These are phyloP conservation scores for Pandemis cinnamomeana DNA, from an alignment of 2,888 invertebrate species.

Conservation along the genomic window DNA sequence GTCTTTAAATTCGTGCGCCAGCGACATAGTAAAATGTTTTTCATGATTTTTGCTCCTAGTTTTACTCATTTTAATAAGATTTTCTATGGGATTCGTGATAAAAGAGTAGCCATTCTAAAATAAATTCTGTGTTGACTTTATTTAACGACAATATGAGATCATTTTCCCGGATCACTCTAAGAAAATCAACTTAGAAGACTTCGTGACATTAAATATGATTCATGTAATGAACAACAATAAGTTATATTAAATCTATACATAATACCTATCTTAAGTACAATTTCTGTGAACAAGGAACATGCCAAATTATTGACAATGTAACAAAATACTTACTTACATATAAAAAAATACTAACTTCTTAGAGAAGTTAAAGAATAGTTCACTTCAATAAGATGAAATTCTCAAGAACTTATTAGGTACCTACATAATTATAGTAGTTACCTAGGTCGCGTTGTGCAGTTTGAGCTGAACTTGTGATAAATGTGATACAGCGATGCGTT, in stretches of 20 bases:
- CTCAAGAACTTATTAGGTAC: neutral
- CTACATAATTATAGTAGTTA: neutral
- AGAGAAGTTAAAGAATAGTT: conserved; percentile 12
- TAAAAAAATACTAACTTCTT: conserved; percentile 22
- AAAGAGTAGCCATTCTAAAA: neutral
- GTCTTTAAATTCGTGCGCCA: neutral
- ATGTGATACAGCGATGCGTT: conserved; percentile 1
- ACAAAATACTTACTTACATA: conserved; percentile 5
- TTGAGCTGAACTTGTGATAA: conserved; percentile 6
- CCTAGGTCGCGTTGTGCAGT: conserved; percentile 14
- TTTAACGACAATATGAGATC: neutral
- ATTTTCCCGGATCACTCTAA: neutral
- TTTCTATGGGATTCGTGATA: neutral
- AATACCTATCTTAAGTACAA: conserved; percentile 2
- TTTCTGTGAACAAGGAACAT: conserved; percentile 10
- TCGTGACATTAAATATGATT: neutral
- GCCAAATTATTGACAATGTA: neutral
- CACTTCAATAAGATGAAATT: conserved; percentile 9
- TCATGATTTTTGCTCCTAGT: neutral
- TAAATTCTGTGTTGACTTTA: neutral
- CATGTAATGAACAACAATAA: conserved; percentile 22
- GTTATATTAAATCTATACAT: neutral
- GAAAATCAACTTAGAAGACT: neutral
- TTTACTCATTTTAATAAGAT: neutral
- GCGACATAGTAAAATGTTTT: neutral